These are phyloP conservation scores for Lasioglossum baleicum DNA, from an alignment of 1,140 invertebrate species.

Conservation along the genomic window DNA sequence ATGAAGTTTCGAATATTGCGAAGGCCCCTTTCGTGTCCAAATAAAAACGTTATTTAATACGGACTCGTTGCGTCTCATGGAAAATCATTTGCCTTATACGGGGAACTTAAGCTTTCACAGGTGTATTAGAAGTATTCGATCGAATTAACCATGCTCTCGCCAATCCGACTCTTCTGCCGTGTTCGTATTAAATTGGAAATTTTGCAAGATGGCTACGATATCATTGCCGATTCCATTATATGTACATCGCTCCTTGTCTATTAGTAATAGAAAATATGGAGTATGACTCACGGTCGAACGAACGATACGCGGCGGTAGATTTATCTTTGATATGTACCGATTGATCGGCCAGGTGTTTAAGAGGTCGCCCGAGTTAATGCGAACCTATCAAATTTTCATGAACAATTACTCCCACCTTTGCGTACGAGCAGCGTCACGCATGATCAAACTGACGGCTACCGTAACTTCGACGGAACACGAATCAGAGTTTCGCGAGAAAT, in stretches of 20 bases:
- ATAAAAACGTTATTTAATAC: slow-evolving; percentile 9
- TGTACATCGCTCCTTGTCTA: not conserved
- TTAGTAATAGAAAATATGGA: not conserved
- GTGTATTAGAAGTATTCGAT: not conserved
- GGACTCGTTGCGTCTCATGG: not conserved
- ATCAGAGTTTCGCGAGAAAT: not conserved
- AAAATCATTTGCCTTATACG: not conserved
- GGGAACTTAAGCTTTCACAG: not conserved
- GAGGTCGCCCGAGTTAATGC: slow-evolving; percentile 54
- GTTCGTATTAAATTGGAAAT: not conserved
- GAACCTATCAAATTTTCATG: slow-evolving; percentile 60
- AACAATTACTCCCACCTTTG: slow-evolving; percentile 60
- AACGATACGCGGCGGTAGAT: not conserved
- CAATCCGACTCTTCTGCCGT: not conserved
- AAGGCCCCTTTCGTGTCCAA: slow-evolving; percentile 10
- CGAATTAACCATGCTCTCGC: not conserved
- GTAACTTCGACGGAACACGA: not conserved
- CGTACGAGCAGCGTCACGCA: slow-evolving; percentile 45
- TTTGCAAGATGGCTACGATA: slow-evolving; percentile 21
- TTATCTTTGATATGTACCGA: slow-evolving; percentile 26
- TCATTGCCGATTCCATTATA: not conserved
- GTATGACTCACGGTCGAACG: not conserved
- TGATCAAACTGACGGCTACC: slow-evolving; percentile 38
- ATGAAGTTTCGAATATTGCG: slow-evolving; percentile 38
- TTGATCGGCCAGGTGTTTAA: slow-evolving; percentile 56